Evolutionary conservation across 2,888 invertebrate species (phyloP), one percentile per base, ranked within the genome.

Genomic region (Chrysodeixis includens): DNA sequence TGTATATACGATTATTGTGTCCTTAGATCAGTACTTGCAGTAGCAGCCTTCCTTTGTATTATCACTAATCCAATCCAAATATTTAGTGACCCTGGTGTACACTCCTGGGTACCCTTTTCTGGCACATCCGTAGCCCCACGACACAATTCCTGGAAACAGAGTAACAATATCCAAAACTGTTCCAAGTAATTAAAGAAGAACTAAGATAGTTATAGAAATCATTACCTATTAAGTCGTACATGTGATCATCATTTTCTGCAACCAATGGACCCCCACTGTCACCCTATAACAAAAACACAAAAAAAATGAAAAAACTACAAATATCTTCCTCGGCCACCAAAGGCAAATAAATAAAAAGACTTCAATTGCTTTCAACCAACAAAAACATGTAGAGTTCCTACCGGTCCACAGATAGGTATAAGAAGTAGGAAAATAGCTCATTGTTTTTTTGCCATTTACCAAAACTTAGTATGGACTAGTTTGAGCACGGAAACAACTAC

Each of bases 41-140:
- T 97, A 98, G 86, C 98, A 98, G 18, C 97, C 98, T 83, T 98
- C 98, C 73, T 95, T 96, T 0, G 98, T 96, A 83, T 98, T 97
- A 67, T 97, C 96, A 79, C 94, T 90, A 68, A 98, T 98, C 98
- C 98, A 98, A 81, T 97, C 96, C 63, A 98, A 89, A 88, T 98
- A 98, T 83, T 97, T 96, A 0, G 97, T 98, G 10, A 98, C 96
- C 82, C 98, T 95, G 2, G 98, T 97, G 86, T 98, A 98, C 0
- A 98, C 98, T 5, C 98, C 98, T 0, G 98, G 98, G 88, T 97
- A 98, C 12, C 98, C 97, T 66, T 97, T 97, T 70, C 98, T 95
- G 0, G 98, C 98, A 85, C 98, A 98, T 30, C 98, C 98, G 83
- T 97, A 98, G 5, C 98, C 98, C 98, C 98, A 98, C 0, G 98